phyloP scores from a whole-genome alignment of 1,140 invertebrate genomes.

The Limonius californicus region DNA sequence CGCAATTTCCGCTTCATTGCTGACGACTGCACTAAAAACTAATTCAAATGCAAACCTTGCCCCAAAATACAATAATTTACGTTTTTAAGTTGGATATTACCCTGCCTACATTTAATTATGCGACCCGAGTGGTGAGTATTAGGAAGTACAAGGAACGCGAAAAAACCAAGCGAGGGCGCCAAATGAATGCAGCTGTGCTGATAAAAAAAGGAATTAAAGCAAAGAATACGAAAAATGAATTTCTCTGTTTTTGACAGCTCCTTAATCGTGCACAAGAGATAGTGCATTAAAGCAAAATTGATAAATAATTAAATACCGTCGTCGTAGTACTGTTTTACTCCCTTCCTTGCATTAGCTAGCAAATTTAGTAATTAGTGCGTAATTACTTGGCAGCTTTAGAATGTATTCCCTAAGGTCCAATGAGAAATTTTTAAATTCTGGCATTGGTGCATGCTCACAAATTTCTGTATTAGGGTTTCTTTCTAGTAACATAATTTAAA shows the following conservation, averaged over 20 bases:
- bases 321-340: not conserved
- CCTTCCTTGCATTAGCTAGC: no score
- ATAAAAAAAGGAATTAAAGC: slow-evolving; percentile 48
- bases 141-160: slow-evolving; percentile 5
- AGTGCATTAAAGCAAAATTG: slow-evolving; percentile 47
- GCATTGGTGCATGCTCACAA: no score
- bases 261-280: slow-evolving; percentile 48
- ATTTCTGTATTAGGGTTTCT: no score
- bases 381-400: no score
- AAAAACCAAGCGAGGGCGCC: slow-evolving; percentile 23
- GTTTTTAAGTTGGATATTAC: slow-evolving; percentile 7
- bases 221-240: slow-evolving; percentile 50
- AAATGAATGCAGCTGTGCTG: slow-evolving; percentile 48
- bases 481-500: no score
- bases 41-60: not conserved
- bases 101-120: slow-evolving; percentile 8
- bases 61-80: slow-evolving; percentile 2
- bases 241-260: slow-evolving; percentile 50
- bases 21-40: not conserved
- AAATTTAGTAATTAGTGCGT: no score
- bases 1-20: no score
- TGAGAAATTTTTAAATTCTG: no score
- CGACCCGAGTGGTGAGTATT: slow-evolving; percentile 7
- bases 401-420: no score
- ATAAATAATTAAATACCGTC: slow-evolving; percentile 13